Evolutionary conservation across 1,140 invertebrate species (phyloP).

Genomic region (Ditylenchus dipsaci): DNA sequence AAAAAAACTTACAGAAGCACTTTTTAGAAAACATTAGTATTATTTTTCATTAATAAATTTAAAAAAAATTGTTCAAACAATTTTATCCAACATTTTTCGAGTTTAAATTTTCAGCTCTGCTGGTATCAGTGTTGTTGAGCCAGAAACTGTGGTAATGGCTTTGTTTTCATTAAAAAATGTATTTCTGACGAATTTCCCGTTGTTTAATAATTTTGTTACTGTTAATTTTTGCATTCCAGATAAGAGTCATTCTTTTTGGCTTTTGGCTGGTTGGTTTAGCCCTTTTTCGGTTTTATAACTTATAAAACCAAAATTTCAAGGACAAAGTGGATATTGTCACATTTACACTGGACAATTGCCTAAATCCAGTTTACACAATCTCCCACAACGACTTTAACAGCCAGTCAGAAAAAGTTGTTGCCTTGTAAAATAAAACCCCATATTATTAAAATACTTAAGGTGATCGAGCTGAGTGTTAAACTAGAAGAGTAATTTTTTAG

Average conservation of each 20-base stretch:
- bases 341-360: slow-evolving; percentile 47
- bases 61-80: slow-evolving; percentile 13
- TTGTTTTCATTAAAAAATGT: too few species aligned
- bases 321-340: slow-evolving; percentile 36
- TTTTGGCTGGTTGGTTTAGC: slow-evolving; percentile 41
- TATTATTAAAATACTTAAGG: neutral
- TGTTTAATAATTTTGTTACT: too few species aligned
- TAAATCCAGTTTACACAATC: slow-evolving; percentile 41
- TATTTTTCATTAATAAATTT: too few species aligned
- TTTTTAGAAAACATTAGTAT: too few species aligned
- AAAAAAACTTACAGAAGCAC: too few species aligned
- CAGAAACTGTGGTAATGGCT: slow-evolving; percentile 14
- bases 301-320: too few species aligned
- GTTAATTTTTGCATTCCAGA: too few species aligned
- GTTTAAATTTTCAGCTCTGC: slow-evolving; percentile 40
- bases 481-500: slow-evolving; percentile 34
- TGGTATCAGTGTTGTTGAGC: slow-evolving; percentile 50
- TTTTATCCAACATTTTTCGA: slow-evolving; percentile 4
- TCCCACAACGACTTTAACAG: slow-evolving; percentile 43
- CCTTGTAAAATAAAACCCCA: neutral
- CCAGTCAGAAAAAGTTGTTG: slow-evolving; percentile 48
- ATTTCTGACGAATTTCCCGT: too few species aligned
- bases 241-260: slow-evolving; percentile 51
- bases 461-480: slow-evolving; percentile 30
- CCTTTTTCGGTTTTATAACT: too few species aligned